Percentiles rank a stretch among this genome's conserved stretches.
These are phyloP conservation scores for Protaetia brevitarsis DNA, from an alignment of 1,140 invertebrate species.

Conservation along the genomic window DNA sequence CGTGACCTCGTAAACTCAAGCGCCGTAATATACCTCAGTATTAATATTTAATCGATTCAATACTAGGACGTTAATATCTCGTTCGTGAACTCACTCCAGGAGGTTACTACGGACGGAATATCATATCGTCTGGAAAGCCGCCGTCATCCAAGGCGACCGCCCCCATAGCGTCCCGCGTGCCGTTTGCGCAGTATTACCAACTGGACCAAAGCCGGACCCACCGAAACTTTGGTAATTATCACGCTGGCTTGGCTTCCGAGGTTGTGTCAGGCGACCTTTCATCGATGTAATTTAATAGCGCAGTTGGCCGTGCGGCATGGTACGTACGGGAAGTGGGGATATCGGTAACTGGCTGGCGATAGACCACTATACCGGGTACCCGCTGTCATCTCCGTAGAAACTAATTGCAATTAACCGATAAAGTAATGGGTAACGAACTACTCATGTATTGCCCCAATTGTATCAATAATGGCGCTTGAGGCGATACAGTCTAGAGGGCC, in stretches of 20 bases:
- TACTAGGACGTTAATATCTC: background rate
- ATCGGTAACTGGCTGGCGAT: constrained; percentile 2
- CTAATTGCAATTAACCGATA: constrained; percentile 31
- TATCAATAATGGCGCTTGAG: constrained; percentile 2
- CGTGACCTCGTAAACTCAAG: too few species aligned
- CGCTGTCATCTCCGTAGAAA: constrained; percentile 19
- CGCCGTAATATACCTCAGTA: too few species aligned
- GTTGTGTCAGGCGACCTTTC: constrained; percentile 29
- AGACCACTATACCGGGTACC: background rate
- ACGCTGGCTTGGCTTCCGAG: constrained; percentile 30
- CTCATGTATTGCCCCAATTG: constrained; percentile 6
- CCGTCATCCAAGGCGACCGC: background rate
- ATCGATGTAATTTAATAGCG: constrained; percentile 31
- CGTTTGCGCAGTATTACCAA: constrained; percentile 10
- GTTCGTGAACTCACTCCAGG: background rate
- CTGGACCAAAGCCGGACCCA: constrained; percentile 21
- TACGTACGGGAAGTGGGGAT: background rate
- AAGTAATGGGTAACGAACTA: constrained; percentile 18
- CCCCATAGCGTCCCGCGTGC: background rate
- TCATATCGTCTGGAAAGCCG: background rate
- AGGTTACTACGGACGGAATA: background rate
- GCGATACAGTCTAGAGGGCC: background rate
- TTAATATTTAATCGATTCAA: background rate
- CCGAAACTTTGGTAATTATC: constrained; percentile 38
- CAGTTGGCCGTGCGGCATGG: constrained; percentile 22